Evolutionary conservation across 1,140 invertebrate genomes (phyloP), one percentile per base, ranked within the genome.

Genomic region (Philotrypesis tridentata): DNA sequence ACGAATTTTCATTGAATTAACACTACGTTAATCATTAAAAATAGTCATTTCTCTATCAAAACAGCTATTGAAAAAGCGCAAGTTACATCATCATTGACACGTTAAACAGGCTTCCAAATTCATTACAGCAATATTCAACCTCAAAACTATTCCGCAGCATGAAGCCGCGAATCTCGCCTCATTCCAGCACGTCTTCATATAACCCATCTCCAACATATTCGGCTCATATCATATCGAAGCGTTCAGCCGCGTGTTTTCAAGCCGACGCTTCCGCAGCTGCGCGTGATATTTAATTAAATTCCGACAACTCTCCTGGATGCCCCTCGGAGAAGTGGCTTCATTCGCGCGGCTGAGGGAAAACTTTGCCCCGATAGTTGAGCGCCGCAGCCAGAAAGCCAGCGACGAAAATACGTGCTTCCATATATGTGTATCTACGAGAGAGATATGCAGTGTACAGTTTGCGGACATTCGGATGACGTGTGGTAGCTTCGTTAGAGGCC

Each of bases 201-300:
- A n/a, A n/a, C 3, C 14, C 11, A 65, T 65, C 2, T 65, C 48
- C 61, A 65, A 3, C 23, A 65, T 65, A 27, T 23, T 65, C 61
- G 25, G 61, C 23, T 27, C 61, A 65, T 65, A 61, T 61, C 23
- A 61, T 61, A 65, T 25, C 27, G 61, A 65, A 65, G 61, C 25
- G 25, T 29, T 65, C 25, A 25, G 61, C 61, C 27, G 27, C 61
- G 61, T 7, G 21, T 55, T 55, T 5, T 65, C 12, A 23, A 3
- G 14, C 23, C 27, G 61, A 65, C 23, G 61, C 61, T 25, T 29
- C 27, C 61, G n/a, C n/a, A 25, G n/a, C 61, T 55, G 48, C 27
- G 27, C 61, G 61, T 83, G 84, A 87, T 88, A 87, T 88, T 88
- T 87, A 88, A 88, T 88, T 88, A 88, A 88, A 87, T 85, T 83